Percentiles rank a stretch among this genome's conserved stretches.
These are phyloP conservation scores for Pollenia labialis DNA, from an alignment of 2,888 invertebrate species.

Conservation along the genomic window DNA sequence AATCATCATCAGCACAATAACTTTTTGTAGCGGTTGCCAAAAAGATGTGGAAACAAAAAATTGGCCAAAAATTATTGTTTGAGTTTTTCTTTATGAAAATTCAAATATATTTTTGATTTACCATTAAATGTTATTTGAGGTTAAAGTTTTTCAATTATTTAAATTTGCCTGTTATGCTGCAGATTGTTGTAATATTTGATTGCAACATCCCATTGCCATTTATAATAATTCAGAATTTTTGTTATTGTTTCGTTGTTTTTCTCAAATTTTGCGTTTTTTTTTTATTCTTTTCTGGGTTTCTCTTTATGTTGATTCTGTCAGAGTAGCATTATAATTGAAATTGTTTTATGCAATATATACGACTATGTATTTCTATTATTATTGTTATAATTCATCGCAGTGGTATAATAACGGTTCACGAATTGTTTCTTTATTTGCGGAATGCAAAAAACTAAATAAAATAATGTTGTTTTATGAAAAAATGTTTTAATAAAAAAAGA, in stretches of 20 bases:
- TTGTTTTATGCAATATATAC: slow-evolving; percentile 60
- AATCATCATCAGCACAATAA: slow-evolving; percentile 24
- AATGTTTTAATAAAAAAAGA: neutral
- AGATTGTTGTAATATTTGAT: slow-evolving; percentile 61
- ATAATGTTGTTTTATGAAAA: slow-evolving; percentile 47
- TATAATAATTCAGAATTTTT: slow-evolving; percentile 44
- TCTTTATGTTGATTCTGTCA: neutral
- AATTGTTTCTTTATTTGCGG: slow-evolving; percentile 50
- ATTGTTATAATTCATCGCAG: slow-evolving; percentile 33
- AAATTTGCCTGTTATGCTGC: slow-evolving; percentile 59
- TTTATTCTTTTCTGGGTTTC: neutral
- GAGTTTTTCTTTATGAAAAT: neutral
- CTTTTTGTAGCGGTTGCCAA: slow-evolving; percentile 56
- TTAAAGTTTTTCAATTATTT: slow-evolving; percentile 71
- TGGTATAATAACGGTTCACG: slow-evolving; percentile 50
- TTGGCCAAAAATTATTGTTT: slow-evolving; percentile 19
- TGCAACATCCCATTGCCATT: slow-evolving; percentile 50
- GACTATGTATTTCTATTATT: slow-evolving; percentile 25
- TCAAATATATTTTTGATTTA: slow-evolving; percentile 67
- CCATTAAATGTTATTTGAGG: slow-evolving; percentile 69
- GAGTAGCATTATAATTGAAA: slow-evolving; percentile 47
- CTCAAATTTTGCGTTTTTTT: neutral
- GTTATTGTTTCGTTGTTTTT: slow-evolving; percentile 1
- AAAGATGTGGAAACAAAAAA: neutral
- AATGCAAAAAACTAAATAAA: slow-evolving; percentile 10